phyloP scores from a whole-genome alignment of 2,888 invertebrate genomes.

The Halictus ligatus region DNA sequence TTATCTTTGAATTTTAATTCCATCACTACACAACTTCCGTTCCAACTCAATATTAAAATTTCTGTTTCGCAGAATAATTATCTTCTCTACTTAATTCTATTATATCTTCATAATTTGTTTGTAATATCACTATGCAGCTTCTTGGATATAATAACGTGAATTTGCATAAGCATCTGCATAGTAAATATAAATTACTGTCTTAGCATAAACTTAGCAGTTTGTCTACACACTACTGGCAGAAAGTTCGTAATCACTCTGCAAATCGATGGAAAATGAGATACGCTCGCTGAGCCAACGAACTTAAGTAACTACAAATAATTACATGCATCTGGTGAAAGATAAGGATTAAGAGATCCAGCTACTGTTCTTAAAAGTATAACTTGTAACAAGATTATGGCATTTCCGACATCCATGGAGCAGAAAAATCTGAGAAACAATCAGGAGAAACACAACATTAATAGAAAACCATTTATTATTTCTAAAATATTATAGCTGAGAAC shows the following conservation, averaged over 20 bases:
- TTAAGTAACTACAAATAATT: not conserved
- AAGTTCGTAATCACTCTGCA: not conserved
- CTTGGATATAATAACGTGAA: not conserved
- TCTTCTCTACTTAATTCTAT: not conserved
- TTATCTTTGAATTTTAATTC: no score
- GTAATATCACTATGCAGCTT: not conserved
- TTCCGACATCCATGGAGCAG: not conserved
- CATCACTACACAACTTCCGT: no score
- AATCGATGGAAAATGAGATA: not conserved
- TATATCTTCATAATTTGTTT: not conserved
- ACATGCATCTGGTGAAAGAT: not conserved
- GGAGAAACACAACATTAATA: no score
- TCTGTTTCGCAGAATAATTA: not conserved
- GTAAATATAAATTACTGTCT: not conserved
- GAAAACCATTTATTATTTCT: no score
- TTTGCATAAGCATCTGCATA: conserved; percentile 12
- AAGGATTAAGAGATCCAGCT: not conserved
- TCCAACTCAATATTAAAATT: not conserved
- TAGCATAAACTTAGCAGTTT: not conserved
- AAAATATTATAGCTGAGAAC: no score
- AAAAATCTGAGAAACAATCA: not conserved
- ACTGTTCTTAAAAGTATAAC: not conserved
- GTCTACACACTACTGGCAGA: not conserved
- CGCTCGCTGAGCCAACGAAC: not conserved
- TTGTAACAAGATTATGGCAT: not conserved